Evolutionary conservation across 2,888 invertebrate species (phyloP).

Genomic region (Pristionchus arcanus): DNA sequence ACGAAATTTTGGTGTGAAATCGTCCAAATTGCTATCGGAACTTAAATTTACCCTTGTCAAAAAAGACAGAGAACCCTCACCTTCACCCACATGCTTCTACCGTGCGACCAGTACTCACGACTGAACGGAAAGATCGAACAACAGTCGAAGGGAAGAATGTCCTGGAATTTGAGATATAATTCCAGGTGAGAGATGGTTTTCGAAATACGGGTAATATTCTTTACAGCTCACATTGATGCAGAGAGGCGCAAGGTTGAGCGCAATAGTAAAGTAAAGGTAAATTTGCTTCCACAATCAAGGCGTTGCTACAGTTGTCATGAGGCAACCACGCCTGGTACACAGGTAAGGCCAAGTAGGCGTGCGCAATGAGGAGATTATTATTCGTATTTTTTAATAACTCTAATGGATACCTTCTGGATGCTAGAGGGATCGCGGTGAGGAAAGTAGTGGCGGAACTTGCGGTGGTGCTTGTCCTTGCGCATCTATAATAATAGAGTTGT

Average conservation of each 20-base stretch:
- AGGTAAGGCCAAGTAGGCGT: not conserved
- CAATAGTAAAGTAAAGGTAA: no score
- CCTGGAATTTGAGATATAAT: not conserved
- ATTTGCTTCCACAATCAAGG: no score
- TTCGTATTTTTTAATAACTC: no score
- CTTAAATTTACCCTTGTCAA: no score
- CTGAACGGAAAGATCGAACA: not conserved
- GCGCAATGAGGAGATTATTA: not conserved
- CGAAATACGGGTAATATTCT: not conserved
- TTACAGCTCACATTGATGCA: not conserved
- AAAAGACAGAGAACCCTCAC: not conserved
- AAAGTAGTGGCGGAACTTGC: conserved; percentile 12
- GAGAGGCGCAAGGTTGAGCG: not conserved
- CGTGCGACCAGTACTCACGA: not conserved
- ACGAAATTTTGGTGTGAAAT: not conserved
- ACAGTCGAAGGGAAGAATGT: not conserved
- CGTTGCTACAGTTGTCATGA: no score
- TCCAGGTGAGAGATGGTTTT: not conserved
- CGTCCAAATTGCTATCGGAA: no score
- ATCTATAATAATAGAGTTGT: not conserved
- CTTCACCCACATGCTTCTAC: not conserved
- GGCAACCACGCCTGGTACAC: no score
- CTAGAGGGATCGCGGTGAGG: not conserved
- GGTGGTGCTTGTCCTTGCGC: conserved; percentile 35
- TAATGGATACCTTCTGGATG: not conserved